Evolutionary conservation across 2,888 invertebrate species (phyloP), one percentile per base, ranked within the genome.

Genomic region (Oscheius myriophilus): DNA sequence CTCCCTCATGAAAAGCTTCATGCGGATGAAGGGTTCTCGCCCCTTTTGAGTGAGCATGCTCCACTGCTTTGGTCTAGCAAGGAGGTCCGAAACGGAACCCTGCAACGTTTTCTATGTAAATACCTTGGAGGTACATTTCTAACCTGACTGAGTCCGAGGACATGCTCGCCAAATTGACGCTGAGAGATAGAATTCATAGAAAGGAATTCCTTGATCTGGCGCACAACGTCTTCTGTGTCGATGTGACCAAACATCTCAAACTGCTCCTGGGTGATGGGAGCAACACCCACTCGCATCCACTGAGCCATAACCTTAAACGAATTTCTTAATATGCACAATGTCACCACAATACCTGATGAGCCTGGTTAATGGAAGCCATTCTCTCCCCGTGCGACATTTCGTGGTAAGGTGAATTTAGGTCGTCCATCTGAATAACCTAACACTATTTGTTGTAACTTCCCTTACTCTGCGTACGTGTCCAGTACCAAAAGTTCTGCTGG

Each of bases 31-130:
- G 0, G 96, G 96, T 87, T 96, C 96, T 33, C 96, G 90, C 1
- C 85, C 85, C 88, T 96, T 96, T 42, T 82, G 94, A 16, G 98
- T 98, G 59, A 98, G 90, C 95, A 96, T 96, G 87, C 95, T 94
- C 98, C 97, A 98, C 0, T 96, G 95, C 87, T 98, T 98, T 43
- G 98, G 98, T 62, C 98, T 89, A 26, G 97, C 97, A 75, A 98
- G 89, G 51, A 98, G 90, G 88, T 98, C 98, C 55, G 96, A 96
- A 0, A 98, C 98, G 4, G 95, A 95, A 45, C 98, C 98, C 62
- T 78, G 72, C n/a, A n/a, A n/a, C n/a, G 33, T 6, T 33, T 26
- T 33, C 33, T 6, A 33, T 6, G 3, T 33, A 33, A 9, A 33
- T 9, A 33, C n/a, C n/a, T n/a, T n/a, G n/a, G n/a, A n/a, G n/a